Evolutionary conservation across 1,140 invertebrate species (phyloP).

Genomic region (Thaumatotibia leucotreta): DNA sequence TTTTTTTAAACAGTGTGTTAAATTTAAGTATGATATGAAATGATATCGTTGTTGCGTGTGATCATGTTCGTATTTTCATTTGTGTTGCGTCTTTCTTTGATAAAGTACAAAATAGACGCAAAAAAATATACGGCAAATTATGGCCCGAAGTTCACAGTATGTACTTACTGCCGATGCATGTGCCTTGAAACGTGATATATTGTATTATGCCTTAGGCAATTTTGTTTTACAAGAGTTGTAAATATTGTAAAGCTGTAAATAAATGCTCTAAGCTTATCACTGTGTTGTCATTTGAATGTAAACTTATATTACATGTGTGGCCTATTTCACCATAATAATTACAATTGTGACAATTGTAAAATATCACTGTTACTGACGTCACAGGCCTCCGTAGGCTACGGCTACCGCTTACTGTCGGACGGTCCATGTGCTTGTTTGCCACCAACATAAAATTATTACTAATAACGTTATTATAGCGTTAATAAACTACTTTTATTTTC

Average conservation of each 20-base stretch:
- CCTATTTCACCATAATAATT: too few relatives aligned
- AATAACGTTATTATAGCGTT: too few relatives aligned
- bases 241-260: conserved; percentile 31
- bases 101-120: background rate
- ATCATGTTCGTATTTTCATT: background rate
- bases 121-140: background rate
- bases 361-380: too few relatives aligned
- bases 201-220: conserved; percentile 20
- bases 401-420: too few relatives aligned
- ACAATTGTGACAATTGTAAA: too few relatives aligned
- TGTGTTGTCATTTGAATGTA: conserved; percentile 16
- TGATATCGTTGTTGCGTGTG: background rate
- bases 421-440: too few relatives aligned
- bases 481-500: too few relatives aligned
- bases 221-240: conserved; percentile 29
- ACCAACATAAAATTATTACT: too few relatives aligned
- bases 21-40: too few relatives aligned
- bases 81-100: background rate
- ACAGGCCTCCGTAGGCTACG: too few relatives aligned
- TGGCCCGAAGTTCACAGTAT: background rate
- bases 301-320: too few relatives aligned
- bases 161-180: conserved; percentile 34
- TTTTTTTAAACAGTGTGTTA: too few relatives aligned
- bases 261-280: conserved; percentile 24
- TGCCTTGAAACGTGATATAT: conserved; percentile 39